A percentile compares a stretch with the other conserved stretches of the same genome.
phyloP scores from a whole-genome alignment of 2,113 vertebrate species.

The Nyctibius bracteatus region DNA sequence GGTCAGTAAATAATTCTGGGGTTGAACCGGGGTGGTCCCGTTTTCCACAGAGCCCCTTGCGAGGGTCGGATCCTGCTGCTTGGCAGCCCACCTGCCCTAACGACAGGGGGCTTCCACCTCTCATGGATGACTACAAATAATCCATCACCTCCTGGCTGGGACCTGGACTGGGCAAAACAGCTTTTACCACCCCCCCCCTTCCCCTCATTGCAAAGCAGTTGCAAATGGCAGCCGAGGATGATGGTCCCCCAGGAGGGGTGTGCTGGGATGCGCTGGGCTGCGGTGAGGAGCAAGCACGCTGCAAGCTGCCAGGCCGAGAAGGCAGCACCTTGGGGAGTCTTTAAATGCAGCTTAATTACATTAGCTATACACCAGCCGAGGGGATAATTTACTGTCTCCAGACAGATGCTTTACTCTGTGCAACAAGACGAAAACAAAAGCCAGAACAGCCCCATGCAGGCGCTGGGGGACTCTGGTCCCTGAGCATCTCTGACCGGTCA shows the following conservation, averaged over 20 bases:
- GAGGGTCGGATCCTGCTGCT: not conserved
- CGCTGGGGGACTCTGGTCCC: not conserved
- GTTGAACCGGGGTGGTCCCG: accelerated
- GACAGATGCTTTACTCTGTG: not conserved
- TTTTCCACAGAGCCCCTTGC: not conserved
- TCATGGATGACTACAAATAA: not conserved
- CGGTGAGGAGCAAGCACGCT: not conserved
- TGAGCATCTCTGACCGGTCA: accelerated
- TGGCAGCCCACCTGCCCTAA: not conserved
- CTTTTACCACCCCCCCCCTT: not conserved
- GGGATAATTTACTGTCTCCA: slow-evolving; percentile 38
- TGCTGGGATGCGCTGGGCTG: not conserved
- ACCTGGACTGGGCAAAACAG: not conserved
- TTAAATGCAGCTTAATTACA: slow-evolving; percentile 51
- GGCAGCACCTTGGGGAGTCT: slow-evolving; percentile 23
- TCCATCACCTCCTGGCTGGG: not conserved
- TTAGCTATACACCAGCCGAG: not conserved
- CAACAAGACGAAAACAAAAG: not conserved
- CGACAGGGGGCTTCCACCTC: not conserved
- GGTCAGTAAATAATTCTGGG: slow-evolving; percentile 26
- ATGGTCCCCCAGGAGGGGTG: not conserved
- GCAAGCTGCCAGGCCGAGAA: not conserved
- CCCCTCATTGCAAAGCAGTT: not conserved
- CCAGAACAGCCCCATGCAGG: accelerated
- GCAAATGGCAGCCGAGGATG: not conserved